A percentile compares a stretch with the other conserved stretches of the same genome.
phyloP scores from a whole-genome alignment of 2,113 vertebrate species.

The Cynoglossus semilaevis region DNA sequence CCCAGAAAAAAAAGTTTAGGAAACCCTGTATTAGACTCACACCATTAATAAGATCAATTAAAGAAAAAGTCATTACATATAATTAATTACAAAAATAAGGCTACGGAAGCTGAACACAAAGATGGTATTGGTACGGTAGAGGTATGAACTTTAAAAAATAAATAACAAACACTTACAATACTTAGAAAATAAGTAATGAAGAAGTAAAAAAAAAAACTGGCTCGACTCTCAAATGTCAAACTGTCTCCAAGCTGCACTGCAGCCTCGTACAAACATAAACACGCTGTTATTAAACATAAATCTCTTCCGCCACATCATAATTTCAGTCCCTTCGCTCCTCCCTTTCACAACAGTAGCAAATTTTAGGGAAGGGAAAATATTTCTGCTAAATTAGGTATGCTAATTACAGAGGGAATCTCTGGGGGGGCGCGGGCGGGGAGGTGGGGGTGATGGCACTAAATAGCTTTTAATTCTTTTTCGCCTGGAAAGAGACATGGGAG shows the following conservation, averaged over 20 bases:
- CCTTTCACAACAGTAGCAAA: constrained; percentile 48
- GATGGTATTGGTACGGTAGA: too few relatives aligned
- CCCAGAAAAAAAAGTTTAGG: too few relatives aligned
- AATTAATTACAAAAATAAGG: too few relatives aligned
- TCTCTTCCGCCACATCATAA: constrained; percentile 72
- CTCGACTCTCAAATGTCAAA: constrained; percentile 16
- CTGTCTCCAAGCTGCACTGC: constrained; percentile 23
- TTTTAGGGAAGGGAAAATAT: constrained; percentile 74
- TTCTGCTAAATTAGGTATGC: constrained; percentile 82
- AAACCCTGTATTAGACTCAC: too few relatives aligned
- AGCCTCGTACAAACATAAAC: constrained; percentile 1
- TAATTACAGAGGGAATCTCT: constrained; percentile 77
- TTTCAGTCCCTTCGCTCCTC: constrained; percentile 45
- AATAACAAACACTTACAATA: too few relatives aligned
- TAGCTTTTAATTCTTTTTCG: constrained; percentile 78
- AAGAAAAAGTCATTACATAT: too few relatives aligned
- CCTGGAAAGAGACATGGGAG: constrained; percentile 72
- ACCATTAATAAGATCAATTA: too few relatives aligned
- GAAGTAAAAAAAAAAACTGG: constrained; percentile 6
- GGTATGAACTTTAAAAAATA: too few relatives aligned
- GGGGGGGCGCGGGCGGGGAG: too few relatives aligned
- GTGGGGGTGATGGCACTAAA: constrained; percentile 71
- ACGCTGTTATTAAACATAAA: constrained; percentile 57
- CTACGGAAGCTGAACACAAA: too few relatives aligned
- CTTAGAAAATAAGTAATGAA: constrained; percentile 27